Evolutionary conservation across 2,888 invertebrate species (phyloP).

Genomic region (Microctonus aethiopoides): DNA sequence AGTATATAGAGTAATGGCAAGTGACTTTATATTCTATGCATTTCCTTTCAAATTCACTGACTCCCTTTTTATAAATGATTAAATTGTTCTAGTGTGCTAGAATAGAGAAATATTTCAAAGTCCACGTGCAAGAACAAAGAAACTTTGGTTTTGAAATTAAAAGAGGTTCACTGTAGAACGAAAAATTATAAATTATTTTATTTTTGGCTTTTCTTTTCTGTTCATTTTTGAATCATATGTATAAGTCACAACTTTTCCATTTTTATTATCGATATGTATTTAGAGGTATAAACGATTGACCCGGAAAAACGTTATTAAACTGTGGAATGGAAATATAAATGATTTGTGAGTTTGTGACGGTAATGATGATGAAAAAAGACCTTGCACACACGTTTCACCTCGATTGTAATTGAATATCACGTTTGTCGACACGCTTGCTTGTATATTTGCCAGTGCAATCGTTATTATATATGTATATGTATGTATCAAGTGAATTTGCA

Average conservation of each 20-base stretch:
- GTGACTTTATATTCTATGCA: not conserved
- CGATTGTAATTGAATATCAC: conserved; percentile 21
- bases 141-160: not conserved
- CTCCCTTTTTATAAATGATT: not conserved
- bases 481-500: not conserved
- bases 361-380: not conserved
- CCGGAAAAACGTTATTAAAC: conserved; percentile 6
- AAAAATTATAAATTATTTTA: not conserved
- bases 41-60: conserved; percentile 15
- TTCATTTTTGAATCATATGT: not conserved
- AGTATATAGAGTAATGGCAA: not conserved
- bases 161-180: not conserved
- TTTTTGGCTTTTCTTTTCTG: not conserved
- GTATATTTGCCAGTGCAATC: not conserved
- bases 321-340: not conserved
- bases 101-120: not conserved
- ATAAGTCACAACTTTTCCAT: no score
- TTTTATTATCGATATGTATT: no score
- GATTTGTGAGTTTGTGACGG: not conserved
- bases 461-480: not conserved
- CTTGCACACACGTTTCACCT: not conserved
- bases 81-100: not conserved
- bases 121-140: not conserved
- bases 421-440: not conserved
- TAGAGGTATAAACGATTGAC: not conserved